Percentiles rank a stretch among this genome's conserved stretches.
These are phyloP conservation scores for Chrysaora quinquecirrha DNA, from an alignment of 30 jellyfish, hydroid and myxozoan species.

Conservation along the genomic window DNA sequence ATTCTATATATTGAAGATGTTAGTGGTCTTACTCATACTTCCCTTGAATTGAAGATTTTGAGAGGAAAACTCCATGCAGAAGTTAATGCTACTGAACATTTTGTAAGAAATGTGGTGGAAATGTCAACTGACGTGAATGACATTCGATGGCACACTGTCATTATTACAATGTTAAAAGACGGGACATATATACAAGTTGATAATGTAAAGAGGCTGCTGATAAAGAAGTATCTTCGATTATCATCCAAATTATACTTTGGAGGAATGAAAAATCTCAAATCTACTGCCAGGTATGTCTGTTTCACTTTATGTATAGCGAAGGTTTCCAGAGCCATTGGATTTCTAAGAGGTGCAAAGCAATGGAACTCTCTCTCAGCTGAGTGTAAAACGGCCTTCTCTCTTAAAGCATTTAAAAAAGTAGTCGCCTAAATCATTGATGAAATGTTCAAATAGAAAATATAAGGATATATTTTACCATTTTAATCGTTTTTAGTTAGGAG, in stretches of 20 bases:
- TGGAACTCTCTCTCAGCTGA: too few species aligned
- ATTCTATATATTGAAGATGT: constrained; percentile 66
- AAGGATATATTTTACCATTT: too few species aligned
- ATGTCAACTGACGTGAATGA: constrained; percentile 56
- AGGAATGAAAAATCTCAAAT: constrained; percentile 18
- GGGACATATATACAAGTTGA: constrained; percentile 24
- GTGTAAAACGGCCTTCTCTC: too few species aligned
- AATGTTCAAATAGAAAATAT: too few species aligned
- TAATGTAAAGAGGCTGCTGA: constrained; percentile 12
- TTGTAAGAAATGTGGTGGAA: constrained; percentile 20
- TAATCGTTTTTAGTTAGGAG: too few species aligned
- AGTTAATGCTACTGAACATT: constrained; percentile 36
- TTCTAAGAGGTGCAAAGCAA: too few species aligned
- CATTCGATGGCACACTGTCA: constrained; percentile 75
- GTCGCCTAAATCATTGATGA: too few species aligned
- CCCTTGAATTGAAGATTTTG: constrained; percentile 11
- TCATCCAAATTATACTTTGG: constrained; percentile 49
- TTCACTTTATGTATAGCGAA: not conserved
- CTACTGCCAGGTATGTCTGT: constrained; percentile 4
- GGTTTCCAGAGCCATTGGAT: too few species aligned
- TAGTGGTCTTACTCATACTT: constrained; percentile 11
- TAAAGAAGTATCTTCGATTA: constrained; percentile 6
- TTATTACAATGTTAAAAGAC: constrained; percentile 15
- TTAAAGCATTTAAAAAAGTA: too few species aligned
- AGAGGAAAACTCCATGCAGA: constrained; percentile 61